Conservation (phyloP, 1,140 invertebrate genomes). For the Nomia melanderi region DNA sequence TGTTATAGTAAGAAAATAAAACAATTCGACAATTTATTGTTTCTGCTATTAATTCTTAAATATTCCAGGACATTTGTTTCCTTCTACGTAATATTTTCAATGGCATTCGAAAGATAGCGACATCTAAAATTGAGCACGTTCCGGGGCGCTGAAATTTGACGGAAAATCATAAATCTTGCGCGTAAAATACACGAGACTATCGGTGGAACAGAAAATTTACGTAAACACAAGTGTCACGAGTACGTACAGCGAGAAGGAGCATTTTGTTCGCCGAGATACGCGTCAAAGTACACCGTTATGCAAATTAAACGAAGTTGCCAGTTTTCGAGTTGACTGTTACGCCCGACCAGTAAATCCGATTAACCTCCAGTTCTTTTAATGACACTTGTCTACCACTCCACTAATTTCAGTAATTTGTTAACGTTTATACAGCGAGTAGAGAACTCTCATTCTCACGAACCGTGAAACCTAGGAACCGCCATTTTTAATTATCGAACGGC, state of each 20-base stretch:
- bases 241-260: conserved; percentile 12
- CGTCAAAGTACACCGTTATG: conserved; percentile 53
- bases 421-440: no score
- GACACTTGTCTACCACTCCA: conserved; percentile 27
- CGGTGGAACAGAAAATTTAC: conserved; percentile 28
- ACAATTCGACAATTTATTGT: no score
- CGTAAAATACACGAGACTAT: not conserved
- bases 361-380: conserved; percentile 16
- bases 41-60: no score
- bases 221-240: conserved; percentile 4
- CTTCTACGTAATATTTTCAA: no score
- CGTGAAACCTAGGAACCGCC: no score
- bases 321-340: conserved; percentile 37
- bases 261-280: conserved; percentile 35
- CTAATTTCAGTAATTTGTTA: conserved; percentile 25
- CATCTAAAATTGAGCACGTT: no score
- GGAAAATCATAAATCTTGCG: not conserved
- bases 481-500: no score
- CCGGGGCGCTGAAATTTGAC: conserved; percentile 19
- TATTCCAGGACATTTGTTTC: no score
- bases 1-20: no score
- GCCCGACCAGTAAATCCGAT: conserved; percentile 46
- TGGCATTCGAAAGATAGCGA: no score
- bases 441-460: not conserved
- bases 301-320: conserved; percentile 51